Base-by-base conservation (phyloP, 2,797 vertebrate genomes). In the Cossypha dichroa region DNA sequence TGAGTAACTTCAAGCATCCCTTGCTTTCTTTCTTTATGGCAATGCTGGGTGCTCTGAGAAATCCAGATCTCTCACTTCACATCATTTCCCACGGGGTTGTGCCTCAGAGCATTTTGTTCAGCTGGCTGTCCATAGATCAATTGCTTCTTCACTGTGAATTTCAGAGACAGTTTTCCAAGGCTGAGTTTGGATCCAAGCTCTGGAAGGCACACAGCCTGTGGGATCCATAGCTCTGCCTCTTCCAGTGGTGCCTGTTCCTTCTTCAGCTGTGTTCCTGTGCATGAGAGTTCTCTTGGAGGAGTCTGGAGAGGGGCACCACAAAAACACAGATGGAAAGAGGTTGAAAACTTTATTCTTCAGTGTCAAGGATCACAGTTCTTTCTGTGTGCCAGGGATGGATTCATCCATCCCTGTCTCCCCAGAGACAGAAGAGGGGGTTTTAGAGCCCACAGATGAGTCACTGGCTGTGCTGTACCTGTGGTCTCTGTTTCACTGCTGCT, bases 231-330 rank as follows among this genome's bases (percentile, higher is more conserved):
- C 5, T 75, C 40, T 74, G 36, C 22, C 13, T 12, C 29, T 70
- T 36, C 6, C 21, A 3, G 43, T 20, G 25, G 5, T 33, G 5
- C 33, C 40, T 70, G 8, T 11, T 67, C 33, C 63, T 67, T 7
- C 40, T 34, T 43, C 22, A 56, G 20, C 8, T 0, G 1, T 25
- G 2, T 6, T 17, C 1, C 3, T 68, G 49, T 49, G 43, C 16
- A 1, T 17, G 40, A 8, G 13, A 55, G 17, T 4, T 80, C 17
- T 25, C 51, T 77, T 38, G 55, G 51, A 79, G 51, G 14, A 17
- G 46, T 12, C 26, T 75, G 74, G 49, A 74, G 66, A 40, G 41
- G 7, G 26, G 3, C 45, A 79, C 15, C 25, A 16, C 22, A 14
- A 21, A 72, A 17, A 3, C 11, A 10, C 8, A 58, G 38, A 16